Base-by-base conservation (phyloP, 2,888 invertebrate genomes). In the Stegophylla sp. region DNA sequence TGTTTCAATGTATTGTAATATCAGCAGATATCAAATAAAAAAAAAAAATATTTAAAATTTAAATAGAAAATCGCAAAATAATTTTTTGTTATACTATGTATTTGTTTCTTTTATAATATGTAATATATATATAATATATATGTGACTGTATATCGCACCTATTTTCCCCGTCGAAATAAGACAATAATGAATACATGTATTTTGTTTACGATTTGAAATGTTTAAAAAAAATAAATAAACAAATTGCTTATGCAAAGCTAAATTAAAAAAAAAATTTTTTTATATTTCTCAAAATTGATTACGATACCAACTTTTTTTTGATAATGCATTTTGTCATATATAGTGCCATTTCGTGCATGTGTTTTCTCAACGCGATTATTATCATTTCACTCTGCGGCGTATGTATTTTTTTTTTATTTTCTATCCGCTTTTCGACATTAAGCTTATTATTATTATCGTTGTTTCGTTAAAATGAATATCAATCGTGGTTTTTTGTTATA, bases 341-440 rank as follows among this genome's bases (percentile, higher is more conserved):
- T 61, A 59, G 43, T 71, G 51, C 61, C 71, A 64, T 53, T 82
- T 51, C 41, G 79, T 71, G 79, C 79, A 79, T 79, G 79, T 71
- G 79, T 71, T 79, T 79, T 79, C 79, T 79, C 79, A 79, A 79
- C 79, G 61, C 34, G 41, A 67, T 69, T 79, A 45, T 26, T 79
- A 45, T 59, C 69, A 69, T 77, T 67, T 77, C 77, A 77, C 53
- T n/a, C n/a, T 45, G 76, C 28, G 45, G 20, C 67, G 20, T 77
- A 59, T 45, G 28, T 69, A 67, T 69, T 77, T 26, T 66, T 45
- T 45, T 51, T 26, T 64, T 75, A 26, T 75, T 64, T 75, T 48
- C 34, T 51, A 64, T 34, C 64, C 23, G 75, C 75, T 75, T 63
- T 72, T 45, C 43, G 28, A 48, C 45, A 51, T 51, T 75, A 23